Conservation (phyloP, 1,140 invertebrate genomes). For the Phocides pigmalion region DNA sequence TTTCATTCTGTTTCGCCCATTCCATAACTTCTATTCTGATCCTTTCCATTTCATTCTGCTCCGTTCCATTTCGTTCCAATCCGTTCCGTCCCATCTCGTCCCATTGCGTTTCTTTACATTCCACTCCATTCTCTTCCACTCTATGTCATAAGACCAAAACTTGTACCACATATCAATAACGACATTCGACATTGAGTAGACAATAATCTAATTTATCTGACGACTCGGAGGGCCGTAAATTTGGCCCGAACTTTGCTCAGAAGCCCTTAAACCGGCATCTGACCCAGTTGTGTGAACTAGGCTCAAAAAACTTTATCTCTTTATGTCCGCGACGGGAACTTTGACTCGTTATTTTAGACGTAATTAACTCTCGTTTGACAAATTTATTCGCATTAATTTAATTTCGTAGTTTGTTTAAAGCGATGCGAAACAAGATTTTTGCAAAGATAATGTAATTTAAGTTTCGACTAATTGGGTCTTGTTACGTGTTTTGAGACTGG, state of each 20-base stretch:
- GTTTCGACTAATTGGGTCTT: neutral
- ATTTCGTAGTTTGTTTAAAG: neutral
- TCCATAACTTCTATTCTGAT: too few species aligned
- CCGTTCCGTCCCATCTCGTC: too few species aligned
- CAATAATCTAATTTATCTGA: conserved; percentile 62
- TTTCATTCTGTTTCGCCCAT: too few species aligned
- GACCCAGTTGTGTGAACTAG: conserved; percentile 40
- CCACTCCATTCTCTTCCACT: too few species aligned
- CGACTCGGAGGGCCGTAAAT: conserved; percentile 48
- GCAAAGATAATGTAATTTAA: neutral
- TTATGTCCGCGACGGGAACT: conserved; percentile 1
- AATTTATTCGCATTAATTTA: conserved; percentile 5
- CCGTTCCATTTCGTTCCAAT: too few species aligned
- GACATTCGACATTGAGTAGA: conserved; percentile 50
- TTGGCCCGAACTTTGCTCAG: conserved; percentile 50
- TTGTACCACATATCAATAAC: conserved; percentile 32
- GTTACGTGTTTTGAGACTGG: too few species aligned
- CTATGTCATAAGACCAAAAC: too few species aligned
- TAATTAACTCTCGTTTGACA: neutral
- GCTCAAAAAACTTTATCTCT: conserved; percentile 17
- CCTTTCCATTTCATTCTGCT: too few species aligned
- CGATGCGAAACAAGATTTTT: neutral
- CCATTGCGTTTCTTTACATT: too few species aligned
- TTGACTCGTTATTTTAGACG: conserved; percentile 5
- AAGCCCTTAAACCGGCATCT: conserved; percentile 28